These are phyloP conservation scores for Pollachius pollachius DNA, from an alignment of 2,113 vertebrate species.

Conservation along the genomic window DNA sequence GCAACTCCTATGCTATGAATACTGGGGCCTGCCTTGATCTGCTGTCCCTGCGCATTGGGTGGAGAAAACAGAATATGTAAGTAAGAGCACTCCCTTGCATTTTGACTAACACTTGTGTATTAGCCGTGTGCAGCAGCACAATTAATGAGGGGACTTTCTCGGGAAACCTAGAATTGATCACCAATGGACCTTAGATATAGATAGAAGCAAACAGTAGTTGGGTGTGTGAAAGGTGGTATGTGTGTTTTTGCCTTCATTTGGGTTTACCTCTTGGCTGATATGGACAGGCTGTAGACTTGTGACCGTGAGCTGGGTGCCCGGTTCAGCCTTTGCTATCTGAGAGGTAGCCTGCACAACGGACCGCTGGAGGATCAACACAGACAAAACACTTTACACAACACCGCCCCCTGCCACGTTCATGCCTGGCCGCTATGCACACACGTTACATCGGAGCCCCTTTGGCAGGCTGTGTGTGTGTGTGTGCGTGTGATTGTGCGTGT, in stretches of 20 bases:
- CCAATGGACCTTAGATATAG: too few relatives aligned
- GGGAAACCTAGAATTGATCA: too few relatives aligned
- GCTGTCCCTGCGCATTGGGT: too few relatives aligned
- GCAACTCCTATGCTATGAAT: too few relatives aligned
- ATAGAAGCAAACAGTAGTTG: too few relatives aligned
- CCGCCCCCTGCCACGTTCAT: background rate
- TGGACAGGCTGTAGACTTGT: slow-evolving; percentile 86
- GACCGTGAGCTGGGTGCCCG: slow-evolving; percentile 82
- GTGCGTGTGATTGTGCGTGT: background rate
- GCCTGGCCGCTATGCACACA: too few relatives aligned
- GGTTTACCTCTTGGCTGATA: slow-evolving; percentile 81
- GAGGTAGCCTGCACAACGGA: slow-evolving; percentile 87
- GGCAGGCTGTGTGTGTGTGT: background rate
- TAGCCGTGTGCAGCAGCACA: too few relatives aligned
- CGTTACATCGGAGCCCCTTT: background rate
- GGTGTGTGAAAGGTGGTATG: background rate
- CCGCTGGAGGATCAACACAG: slow-evolving; percentile 69
- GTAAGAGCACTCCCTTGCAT: too few relatives aligned
- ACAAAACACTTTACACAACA: slow-evolving; percentile 5
- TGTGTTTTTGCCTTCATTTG: slow-evolving; percentile 13
- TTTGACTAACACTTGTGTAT: too few relatives aligned
- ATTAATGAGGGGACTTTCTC: too few relatives aligned
- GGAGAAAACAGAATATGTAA: too few relatives aligned
- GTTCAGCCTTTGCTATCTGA: slow-evolving; percentile 81
- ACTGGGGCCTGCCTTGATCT: too few relatives aligned